A percentile compares a stretch with the other conserved stretches of the same genome.
Evolutionary conservation across 2,888 invertebrate species (phyloP).

Genomic region (Andrena bicolor): DNA sequence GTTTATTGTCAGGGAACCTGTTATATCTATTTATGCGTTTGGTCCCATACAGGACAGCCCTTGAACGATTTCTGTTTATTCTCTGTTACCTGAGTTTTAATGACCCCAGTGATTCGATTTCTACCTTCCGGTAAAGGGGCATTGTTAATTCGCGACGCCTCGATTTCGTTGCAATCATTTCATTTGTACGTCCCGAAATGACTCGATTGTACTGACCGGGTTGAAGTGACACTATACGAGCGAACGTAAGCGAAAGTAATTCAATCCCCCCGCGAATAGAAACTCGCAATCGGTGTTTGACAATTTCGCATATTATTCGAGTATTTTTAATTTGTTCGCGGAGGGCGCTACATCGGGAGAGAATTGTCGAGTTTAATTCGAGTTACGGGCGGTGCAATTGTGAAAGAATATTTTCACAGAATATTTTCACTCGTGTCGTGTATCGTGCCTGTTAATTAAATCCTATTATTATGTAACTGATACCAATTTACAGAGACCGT

Average conservation of each 20-base stretch:
- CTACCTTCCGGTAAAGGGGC: background rate
- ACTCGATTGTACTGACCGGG: background rate
- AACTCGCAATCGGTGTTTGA: constrained; percentile 16
- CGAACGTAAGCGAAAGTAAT: constrained; percentile 7
- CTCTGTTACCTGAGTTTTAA: constrained; percentile 13
- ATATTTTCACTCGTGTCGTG: background rate
- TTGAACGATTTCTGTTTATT: constrained; percentile 10
- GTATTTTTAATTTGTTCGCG: constrained; percentile 15
- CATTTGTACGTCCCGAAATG: constrained; percentile 9
- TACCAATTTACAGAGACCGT: background rate
- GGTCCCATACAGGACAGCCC: background rate
- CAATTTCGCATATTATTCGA: background rate
- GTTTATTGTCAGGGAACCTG: constrained; percentile 13
- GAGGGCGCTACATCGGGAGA: background rate
- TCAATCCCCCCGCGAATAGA: background rate
- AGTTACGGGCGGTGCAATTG: background rate
- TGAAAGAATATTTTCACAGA: too few relatives aligned
- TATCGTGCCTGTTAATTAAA: background rate
- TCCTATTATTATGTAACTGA: background rate
- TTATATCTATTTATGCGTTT: background rate
- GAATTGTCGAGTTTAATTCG: background rate
- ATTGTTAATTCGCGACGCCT: constrained; percentile 6
- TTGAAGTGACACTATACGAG: constrained; percentile 7
- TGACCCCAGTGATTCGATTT: background rate
- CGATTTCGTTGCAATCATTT: constrained; percentile 23